Evolutionary conservation across 37 sponge, comb jelly and placozoan species (phyloP), one percentile per base, ranked within the genome.

Genomic region (Beroe forskalii): DNA sequence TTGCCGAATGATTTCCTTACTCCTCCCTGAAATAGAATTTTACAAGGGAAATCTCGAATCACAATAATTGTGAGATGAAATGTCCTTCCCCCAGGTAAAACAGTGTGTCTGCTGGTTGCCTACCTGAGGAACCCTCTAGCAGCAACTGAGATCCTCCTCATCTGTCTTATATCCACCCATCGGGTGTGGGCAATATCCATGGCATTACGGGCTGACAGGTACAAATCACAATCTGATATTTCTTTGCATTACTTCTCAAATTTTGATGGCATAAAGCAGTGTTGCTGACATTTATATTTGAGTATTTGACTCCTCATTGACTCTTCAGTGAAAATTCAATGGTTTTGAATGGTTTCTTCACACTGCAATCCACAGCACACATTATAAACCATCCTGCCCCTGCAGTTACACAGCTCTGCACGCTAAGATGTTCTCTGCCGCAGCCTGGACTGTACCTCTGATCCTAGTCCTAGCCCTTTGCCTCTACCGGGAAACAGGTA

Each of bases 111-210:
- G 8, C 17, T 43, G 25, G 86, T 80, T 1, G 44, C 86, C 25
- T 80, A 80, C 55, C 55, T 80, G 4, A 43, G 86, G 19, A 32
- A 80, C 86, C 86, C 86, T 28, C 40, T 80, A n/a, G 86, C 86
- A 0, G 86, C 86, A 2, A 80, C 86, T 22, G 86, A 80, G 28
- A 80, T 80, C 55, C 44, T 80, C 30, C 55, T 80, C 25, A 44
- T 80, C n/a, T 44, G 86, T 43, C 28, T 42, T n/a, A 37, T 80
- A 1, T 44, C 86, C 86, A 38, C 24, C 25, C 86, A 80, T 48
- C 86, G 86, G 20, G 40, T 80, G 38, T 44, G 28, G 8, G n/a
- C 86, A 20, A 41, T 80, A 3, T 20, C 17, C 20, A 22, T 23
- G 44, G 86, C 86, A 44, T 30, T 80, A 3, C 23, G 86, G 19